Conservation (phyloP, 2,113 vertebrate genomes). For the Hydrochoerus hydrochaeris region DNA sequence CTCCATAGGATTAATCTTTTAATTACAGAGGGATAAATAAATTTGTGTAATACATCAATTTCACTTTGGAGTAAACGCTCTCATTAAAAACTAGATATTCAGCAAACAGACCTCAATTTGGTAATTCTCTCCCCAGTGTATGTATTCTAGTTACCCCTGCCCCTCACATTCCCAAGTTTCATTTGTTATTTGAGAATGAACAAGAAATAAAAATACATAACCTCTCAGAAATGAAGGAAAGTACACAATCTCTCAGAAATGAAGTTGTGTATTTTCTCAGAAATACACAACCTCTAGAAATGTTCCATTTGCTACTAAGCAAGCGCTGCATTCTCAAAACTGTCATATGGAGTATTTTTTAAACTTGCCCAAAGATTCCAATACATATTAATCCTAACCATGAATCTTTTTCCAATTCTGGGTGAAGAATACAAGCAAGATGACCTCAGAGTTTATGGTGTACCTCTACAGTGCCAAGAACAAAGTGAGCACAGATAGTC, state of each 20-base stretch:
- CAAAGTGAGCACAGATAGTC: not conserved
- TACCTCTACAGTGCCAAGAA: not conserved
- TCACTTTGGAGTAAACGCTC: slow-evolving; percentile 67
- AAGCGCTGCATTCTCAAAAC: slow-evolving; percentile 3
- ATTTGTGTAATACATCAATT: slow-evolving; percentile 67
- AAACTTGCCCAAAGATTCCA: not conserved
- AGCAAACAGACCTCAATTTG: slow-evolving; percentile 62
- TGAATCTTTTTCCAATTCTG: not conserved
- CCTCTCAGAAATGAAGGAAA: not conserved
- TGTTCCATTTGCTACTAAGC: not conserved
- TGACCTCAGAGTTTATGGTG: not conserved
- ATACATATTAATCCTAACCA: not conserved
- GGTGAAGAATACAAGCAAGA: not conserved
- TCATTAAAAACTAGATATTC: slow-evolving; percentile 45
- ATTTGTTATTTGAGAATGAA: slow-evolving; percentile 16
- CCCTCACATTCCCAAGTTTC: not conserved
- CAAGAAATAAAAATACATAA: not conserved
- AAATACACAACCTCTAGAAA: no score
- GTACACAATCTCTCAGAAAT: not conserved
- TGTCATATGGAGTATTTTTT: not conserved
- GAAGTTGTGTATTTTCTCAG: no score
- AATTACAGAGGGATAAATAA: slow-evolving; percentile 80
- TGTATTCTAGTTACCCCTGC: not conserved
- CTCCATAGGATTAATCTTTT: slow-evolving; percentile 78
- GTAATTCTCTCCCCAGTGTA: slow-evolving; percentile 55